Percentiles rank a stretch among this genome's conserved stretches.
Evolutionary conservation across 2,113 vertebrate species (phyloP).

Genomic region (Channa maculata): DNA sequence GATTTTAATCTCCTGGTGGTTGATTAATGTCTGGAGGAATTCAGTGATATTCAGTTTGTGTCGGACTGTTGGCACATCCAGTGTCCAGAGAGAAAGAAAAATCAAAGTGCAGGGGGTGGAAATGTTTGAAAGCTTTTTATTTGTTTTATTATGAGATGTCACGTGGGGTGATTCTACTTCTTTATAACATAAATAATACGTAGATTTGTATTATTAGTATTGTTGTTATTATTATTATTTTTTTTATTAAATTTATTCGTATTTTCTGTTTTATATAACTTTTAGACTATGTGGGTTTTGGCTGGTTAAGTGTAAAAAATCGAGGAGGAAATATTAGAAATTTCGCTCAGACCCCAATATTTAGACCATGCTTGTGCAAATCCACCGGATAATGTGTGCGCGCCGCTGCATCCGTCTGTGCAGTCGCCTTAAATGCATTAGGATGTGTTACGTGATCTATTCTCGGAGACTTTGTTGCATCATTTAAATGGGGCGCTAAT

Average conservation of each 20-base stretch:
- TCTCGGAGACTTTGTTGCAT: conserved; percentile 58
- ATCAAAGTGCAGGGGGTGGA: not conserved
- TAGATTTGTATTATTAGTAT: not conserved
- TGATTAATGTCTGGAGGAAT: not conserved
- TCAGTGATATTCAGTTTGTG: not conserved
- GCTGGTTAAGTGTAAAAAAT: not conserved
- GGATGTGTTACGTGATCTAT: conserved; percentile 42
- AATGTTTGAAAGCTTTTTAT: conserved; percentile 2
- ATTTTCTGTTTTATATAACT: conserved; percentile 2
- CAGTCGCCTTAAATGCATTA: conserved; percentile 41
- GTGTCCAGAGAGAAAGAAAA: conserved; percentile 7
- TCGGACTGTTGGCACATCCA: not conserved
- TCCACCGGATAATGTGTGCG: not conserved
- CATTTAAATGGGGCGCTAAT: conserved; percentile 61
- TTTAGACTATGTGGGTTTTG: not conserved
- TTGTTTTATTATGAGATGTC: not conserved
- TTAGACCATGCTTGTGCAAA: not conserved
- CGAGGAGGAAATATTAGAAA: not conserved
- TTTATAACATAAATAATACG: not conserved
- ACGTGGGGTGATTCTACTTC: not conserved
- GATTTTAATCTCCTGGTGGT: not conserved
- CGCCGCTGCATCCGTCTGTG: conserved; percentile 5
- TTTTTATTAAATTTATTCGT: not conserved
- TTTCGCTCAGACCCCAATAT: not conserved
- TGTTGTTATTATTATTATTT: not conserved